These are phyloP conservation scores for Drosophila cardini DNA, from an alignment of 1,140 invertebrate genomes.

Conservation along the genomic window DNA sequence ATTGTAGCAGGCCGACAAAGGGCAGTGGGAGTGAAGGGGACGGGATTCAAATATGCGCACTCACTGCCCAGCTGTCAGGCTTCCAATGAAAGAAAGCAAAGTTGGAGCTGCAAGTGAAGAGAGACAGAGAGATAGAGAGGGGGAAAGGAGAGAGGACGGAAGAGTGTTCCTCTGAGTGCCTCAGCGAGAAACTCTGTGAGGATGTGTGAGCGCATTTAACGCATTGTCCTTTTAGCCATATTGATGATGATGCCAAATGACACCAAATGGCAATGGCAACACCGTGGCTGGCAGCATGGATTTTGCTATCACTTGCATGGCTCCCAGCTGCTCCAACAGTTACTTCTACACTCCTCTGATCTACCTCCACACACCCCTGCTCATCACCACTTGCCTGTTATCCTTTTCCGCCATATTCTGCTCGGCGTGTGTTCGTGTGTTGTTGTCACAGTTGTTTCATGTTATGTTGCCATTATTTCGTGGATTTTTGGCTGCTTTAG, in stretches of 20 bases:
- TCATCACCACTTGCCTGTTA: background rate
- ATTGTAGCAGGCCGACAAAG: constrained; percentile 25
- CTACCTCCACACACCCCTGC: background rate
- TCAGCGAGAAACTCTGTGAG: constrained; percentile 34
- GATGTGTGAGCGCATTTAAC: constrained; percentile 69
- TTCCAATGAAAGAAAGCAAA: background rate
- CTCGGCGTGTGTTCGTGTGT: constrained; percentile 31
- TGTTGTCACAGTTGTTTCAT: constrained; percentile 81
- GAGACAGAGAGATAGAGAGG: background rate
- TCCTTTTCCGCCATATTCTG: background rate
- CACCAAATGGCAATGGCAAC: constrained; percentile 76
- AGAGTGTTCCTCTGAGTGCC: constrained; percentile 40
- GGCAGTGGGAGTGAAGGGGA: too few relatives aligned
- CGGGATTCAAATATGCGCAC: constrained; percentile 63
- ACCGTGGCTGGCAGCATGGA: constrained; percentile 76
- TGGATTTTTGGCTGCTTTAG: constrained; percentile 83
- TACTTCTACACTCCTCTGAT: background rate
- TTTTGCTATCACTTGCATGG: constrained; percentile 74
- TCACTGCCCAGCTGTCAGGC: constrained; percentile 62
- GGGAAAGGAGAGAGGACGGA: background rate
- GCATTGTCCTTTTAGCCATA: constrained; percentile 83
- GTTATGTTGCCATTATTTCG: constrained; percentile 82
- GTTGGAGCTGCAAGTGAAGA: constrained; percentile 27
- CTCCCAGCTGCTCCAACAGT: constrained; percentile 6
- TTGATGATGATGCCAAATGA: constrained; percentile 83